phyloP scores from a whole-genome alignment of 2,888 invertebrate species.

The Hyposoter dolosus region DNA sequence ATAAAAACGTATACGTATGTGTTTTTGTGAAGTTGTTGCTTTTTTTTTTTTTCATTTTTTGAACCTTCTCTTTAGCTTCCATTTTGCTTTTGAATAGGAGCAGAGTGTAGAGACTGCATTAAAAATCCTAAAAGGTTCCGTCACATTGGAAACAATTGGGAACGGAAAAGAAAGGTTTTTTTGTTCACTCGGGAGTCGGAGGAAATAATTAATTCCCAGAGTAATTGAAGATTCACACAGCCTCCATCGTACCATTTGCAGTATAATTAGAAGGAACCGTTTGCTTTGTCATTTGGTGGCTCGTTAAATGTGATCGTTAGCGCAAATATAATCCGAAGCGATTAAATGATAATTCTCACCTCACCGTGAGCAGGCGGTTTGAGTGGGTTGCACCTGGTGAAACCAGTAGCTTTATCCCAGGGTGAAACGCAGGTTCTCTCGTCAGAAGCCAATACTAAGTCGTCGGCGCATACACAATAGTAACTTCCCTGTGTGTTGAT shows the following conservation, averaged over 20 bases:
- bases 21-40: not conserved
- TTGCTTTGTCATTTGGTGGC: slow-evolving; percentile 45
- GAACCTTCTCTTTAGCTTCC: not conserved
- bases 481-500: slow-evolving; percentile 83
- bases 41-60: not conserved
- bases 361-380: slow-evolving; percentile 77
- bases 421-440: slow-evolving; percentile 80
- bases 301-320: slow-evolving; percentile 52
- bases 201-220: not conserved
- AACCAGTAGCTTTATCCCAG: slow-evolving; percentile 59
- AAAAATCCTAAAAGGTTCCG: not conserved
- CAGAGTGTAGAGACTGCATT: not conserved
- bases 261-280: slow-evolving; percentile 32
- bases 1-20: not conserved
- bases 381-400: slow-evolving; percentile 77
- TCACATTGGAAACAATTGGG: not conserved
- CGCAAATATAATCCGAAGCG: slow-evolving; percentile 19
- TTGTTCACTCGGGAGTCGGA: not conserved
- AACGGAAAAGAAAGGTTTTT: not conserved
- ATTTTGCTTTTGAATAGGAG: not conserved
- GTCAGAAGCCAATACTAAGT: slow-evolving; percentile 81
- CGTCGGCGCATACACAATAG: slow-evolving; percentile 81
- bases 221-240: slow-evolving; percentile 27
- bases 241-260: not conserved
- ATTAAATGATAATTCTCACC: slow-evolving; percentile 72